Conservation (phyloP, 2,797 vertebrate species). For the Ataeniobius toweri region DNA sequence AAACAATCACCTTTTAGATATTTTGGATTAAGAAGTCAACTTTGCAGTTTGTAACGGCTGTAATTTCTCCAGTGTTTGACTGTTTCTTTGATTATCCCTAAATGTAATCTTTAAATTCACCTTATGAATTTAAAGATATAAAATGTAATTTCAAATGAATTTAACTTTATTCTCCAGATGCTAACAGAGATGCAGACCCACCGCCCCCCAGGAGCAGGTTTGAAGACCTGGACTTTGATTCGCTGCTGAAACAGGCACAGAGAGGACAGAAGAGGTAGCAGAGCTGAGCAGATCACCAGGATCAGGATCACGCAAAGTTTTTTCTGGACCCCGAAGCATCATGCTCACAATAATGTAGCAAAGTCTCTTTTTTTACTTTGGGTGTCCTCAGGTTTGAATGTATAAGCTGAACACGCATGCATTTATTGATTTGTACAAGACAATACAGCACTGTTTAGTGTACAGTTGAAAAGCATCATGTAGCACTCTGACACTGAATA, state of each 20-base stretch:
- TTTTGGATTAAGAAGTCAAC: too few species aligned
- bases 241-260: conserved; percentile 94
- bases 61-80: too few species aligned
- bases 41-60: too few species aligned
- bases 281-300: neutral
- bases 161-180: conserved; percentile 79
- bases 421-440: conserved; percentile 37
- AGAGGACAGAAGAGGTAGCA: conserved; percentile 87
- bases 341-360: conserved; percentile 53
- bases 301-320: neutral
- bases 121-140: neutral
- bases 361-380: conserved; percentile 15
- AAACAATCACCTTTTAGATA: neutral
- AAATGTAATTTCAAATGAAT: neutral
- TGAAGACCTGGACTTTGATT: conserved; percentile 92
- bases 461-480: conserved; percentile 24
- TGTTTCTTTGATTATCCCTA: too few species aligned
- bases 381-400: conserved; percentile 33
- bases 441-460: conserved; percentile 29
- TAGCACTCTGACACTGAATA: conserved; percentile 3
- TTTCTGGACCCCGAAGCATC: conserved; percentile 43
- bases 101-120: neutral
- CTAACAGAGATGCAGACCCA: conserved; percentile 82
- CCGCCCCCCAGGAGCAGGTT: conserved; percentile 81
- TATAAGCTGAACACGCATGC: conserved; percentile 19